Evolutionary conservation across 2,113 vertebrate species (phyloP).

Genomic region (Phainopepla nitens): DNA sequence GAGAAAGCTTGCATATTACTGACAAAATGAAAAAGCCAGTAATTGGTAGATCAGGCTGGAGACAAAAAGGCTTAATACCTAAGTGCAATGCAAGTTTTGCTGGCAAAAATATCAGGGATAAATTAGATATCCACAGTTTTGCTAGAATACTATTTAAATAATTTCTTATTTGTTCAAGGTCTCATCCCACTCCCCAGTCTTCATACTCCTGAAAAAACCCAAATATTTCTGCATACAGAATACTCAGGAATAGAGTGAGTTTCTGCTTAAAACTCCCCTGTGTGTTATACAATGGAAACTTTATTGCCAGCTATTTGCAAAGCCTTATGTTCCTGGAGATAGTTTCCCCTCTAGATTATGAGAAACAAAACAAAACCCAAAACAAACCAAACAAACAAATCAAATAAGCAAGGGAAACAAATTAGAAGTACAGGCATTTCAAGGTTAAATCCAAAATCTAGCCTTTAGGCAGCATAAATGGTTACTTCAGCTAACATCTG

Average conservation of each 20-base stretch:
- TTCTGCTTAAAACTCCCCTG: neutral
- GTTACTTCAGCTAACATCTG: neutral
- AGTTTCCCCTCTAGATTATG: neutral
- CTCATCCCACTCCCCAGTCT: neutral
- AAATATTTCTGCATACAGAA: neutral
- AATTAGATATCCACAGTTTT: neutral
- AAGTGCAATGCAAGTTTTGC: neutral
- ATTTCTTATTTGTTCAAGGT: neutral
- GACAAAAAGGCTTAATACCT: neutral
- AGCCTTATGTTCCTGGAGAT: neutral
- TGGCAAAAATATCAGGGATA: neutral
- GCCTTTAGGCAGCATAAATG: neutral
- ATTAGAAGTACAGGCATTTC: neutral
- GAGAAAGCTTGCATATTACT: conserved; percentile 19
- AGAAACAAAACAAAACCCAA: neutral
- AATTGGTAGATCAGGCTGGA: neutral
- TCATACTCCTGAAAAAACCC: neutral
- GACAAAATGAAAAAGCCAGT: neutral
- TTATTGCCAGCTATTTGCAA: neutral
- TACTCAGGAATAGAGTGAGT: neutral
- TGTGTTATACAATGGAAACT: neutral
- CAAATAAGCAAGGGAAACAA: neutral
- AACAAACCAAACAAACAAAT: neutral
- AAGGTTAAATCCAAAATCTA: neutral
- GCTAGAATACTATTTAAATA: neutral